Percentiles rank a stretch among this genome's conserved stretches.
Evolutionary conservation across 2,113 vertebrate genomes (phyloP).

Genomic region (Platysternon megacephalum): DNA sequence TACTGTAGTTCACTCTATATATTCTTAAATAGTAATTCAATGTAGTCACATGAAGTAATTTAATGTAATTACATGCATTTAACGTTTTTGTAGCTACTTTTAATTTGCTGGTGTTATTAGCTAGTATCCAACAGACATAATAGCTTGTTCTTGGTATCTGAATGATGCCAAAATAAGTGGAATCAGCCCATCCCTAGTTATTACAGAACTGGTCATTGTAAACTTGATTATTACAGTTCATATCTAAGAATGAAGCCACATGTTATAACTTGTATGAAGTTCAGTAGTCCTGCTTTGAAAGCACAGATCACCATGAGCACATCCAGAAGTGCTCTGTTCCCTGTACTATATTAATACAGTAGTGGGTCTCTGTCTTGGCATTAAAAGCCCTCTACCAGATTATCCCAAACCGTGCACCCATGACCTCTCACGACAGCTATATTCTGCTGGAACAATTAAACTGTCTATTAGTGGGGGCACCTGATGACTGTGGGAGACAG

Average conservation of each 20-base stretch:
- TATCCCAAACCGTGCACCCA: not conserved
- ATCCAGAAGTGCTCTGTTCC: not conserved
- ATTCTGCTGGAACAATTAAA: not conserved
- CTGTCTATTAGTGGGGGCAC: not conserved
- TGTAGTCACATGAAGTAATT: not conserved
- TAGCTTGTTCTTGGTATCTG: not conserved
- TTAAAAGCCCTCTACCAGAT: not conserved
- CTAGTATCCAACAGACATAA: not conserved
- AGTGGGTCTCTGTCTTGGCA: not conserved
- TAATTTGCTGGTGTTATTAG: slow-evolving; percentile 20
- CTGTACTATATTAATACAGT: not conserved
- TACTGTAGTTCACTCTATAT: not conserved
- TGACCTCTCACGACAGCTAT: not conserved
- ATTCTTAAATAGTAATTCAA: not conserved
- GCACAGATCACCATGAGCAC: not conserved
- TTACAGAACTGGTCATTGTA: not conserved
- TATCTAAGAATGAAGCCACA: not conserved
- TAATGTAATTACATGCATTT: not conserved
- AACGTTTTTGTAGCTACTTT: not conserved
- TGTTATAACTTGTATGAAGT: not conserved
- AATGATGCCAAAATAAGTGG: slow-evolving; percentile 26
- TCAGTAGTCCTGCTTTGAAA: not conserved
- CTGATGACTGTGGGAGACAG: not conserved
- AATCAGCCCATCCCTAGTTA: slow-evolving; percentile 11
- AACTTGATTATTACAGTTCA: not conserved